Evolutionary conservation across 2,113 vertebrate species (phyloP), one percentile per base, ranked within the genome.

Genomic region (Gulo gulo): DNA sequence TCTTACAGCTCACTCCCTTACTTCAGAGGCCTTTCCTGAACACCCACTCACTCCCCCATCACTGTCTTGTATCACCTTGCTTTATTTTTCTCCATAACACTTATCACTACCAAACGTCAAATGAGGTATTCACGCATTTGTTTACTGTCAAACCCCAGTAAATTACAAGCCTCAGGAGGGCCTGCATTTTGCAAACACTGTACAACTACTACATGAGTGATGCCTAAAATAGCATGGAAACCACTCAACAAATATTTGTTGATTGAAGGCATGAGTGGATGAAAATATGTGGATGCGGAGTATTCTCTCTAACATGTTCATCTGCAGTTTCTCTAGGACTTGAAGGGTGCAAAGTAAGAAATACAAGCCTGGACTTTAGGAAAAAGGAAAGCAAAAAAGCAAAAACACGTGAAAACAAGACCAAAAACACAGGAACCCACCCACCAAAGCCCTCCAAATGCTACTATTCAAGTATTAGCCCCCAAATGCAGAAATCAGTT

Each of bases 281-380:
- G 10, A 16, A 36, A 94, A 83, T 83, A 34, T 8, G 23, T 61
- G 14, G 36, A 76, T 31, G 47, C 82, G 36, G 47, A 71, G 26
- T n/a, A 39, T 45, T 97, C 83, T 86, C 86, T 85, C n/a, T 85
- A 86, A 83, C 2, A 21, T 20, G 4, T 6, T 79, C n/a, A 45
- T 57, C 31, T 96, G 69, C 94, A 20, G 61, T 85, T 92, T 96
- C 57, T 96, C 93, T 73, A 42, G 15, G 79, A 90, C n/a, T 39
- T 63, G 4, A 2, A 63, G 20, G 50, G 57, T 73, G 23, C 52
- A 47, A n/a, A 94, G n/a, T 79, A 85, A 88, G n/a, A 76, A 91
- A 93, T 65, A 24, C 23, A 85, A 95, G 31, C 20, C 15, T 74
- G 55, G 20, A 73, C 16, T 83, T 91, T 52, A 39, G 47, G 20